phyloP scores from a whole-genome alignment of 2,113 vertebrate genomes.

The Myiozetetes cayanensis region DNA sequence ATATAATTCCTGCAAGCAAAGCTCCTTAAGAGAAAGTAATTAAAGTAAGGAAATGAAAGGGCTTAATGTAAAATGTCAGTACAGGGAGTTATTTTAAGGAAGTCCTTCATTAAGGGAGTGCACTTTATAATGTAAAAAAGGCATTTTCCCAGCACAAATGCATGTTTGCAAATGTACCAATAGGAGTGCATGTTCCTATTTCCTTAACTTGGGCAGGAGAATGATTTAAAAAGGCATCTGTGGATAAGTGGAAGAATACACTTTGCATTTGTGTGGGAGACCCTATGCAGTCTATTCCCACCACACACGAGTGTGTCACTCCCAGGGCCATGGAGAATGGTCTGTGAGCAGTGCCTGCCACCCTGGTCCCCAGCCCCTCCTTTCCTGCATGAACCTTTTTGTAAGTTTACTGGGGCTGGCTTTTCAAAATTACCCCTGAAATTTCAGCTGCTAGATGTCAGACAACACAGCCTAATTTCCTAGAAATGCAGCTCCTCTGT shows the following conservation, averaged over 20 bases:
- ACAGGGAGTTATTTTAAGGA: neutral
- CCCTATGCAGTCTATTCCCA: neutral
- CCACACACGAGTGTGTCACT: accelerated
- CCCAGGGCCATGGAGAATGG: neutral
- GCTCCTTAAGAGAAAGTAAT: slow-evolving; percentile 18
- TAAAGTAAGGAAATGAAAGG: neutral
- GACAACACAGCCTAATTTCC: neutral
- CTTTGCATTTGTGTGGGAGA: neutral
- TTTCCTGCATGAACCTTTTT: neutral
- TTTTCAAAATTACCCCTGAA: neutral
- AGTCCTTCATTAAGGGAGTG: neutral
- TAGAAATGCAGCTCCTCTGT: neutral
- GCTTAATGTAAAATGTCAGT: neutral
- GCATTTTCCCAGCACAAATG: neutral
- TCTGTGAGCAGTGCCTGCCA: neutral
- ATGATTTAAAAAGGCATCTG: neutral
- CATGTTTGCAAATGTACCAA: neutral
- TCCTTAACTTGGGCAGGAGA: neutral
- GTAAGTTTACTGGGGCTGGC: neutral
- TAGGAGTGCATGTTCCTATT: neutral
- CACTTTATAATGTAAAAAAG: neutral
- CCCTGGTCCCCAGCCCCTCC: neutral
- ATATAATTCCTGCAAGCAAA: neutral
- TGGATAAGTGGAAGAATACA: neutral
- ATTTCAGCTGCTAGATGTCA: neutral